Evolutionary conservation across 1,140 invertebrate genomes (phyloP).

Genomic region (Brachionus asplanchnoidis): DNA sequence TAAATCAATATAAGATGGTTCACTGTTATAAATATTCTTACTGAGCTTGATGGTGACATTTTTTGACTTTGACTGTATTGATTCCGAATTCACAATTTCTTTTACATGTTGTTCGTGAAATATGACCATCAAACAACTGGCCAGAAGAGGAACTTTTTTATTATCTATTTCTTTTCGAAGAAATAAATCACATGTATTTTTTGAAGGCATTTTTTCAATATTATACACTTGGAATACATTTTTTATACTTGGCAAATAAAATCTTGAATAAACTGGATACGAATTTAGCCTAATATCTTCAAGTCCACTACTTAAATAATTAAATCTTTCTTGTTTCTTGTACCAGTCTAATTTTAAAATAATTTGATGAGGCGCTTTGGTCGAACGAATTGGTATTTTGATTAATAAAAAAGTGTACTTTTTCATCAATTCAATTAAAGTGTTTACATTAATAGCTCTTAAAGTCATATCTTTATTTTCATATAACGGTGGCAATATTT

Average conservation of each 20-base stretch:
- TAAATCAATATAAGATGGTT: background rate
- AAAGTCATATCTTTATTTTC: background rate
- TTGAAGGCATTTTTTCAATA: background rate
- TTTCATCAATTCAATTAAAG: background rate
- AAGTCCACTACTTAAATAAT: background rate
- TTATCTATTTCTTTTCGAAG: background rate
- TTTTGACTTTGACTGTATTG: conserved; percentile 15
- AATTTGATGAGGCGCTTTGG: background rate
- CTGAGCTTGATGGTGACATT: background rate
- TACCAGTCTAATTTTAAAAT: conserved; percentile 38
- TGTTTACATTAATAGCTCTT: background rate
- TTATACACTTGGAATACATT: background rate
- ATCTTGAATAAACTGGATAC: background rate
- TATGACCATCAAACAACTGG: conserved; percentile 28
- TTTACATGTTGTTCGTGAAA: background rate
- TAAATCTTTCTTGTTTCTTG: background rate
- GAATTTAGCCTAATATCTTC: background rate
- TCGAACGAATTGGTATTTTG: background rate
- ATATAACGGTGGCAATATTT: background rate
- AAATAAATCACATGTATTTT: background rate
- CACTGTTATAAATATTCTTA: background rate
- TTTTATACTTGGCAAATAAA: background rate
- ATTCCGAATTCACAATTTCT: background rate
- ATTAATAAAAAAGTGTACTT: background rate
- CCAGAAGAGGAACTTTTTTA: background rate